These are phyloP conservation scores for Margaritifera margaritifera DNA, from an alignment of 2,888 invertebrate genomes.

Conservation along the genomic window DNA sequence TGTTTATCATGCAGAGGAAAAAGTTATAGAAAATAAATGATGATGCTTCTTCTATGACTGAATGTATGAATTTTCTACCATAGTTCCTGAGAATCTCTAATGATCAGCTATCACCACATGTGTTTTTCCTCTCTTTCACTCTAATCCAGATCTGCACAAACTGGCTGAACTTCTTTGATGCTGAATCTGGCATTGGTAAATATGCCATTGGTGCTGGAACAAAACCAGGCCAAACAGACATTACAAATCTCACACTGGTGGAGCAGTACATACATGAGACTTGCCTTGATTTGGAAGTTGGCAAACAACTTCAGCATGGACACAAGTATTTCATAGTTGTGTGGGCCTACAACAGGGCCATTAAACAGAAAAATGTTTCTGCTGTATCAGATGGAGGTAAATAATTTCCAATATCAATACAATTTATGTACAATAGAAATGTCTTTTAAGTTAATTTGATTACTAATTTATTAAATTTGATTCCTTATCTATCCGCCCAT, in stretches of 20 bases:
- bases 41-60: too few relatives aligned
- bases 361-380: constrained; percentile 46
- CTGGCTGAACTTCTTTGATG: constrained; percentile 53
- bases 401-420: not conserved
- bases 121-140: constrained; percentile 3
- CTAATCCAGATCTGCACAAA: constrained; percentile 50
- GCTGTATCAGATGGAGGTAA: constrained; percentile 46
- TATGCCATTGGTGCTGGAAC: constrained; percentile 42
- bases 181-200: constrained; percentile 50
- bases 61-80: too few relatives aligned
- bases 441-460: too few relatives aligned
- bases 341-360: constrained; percentile 50
- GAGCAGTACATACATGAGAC: constrained; percentile 20
- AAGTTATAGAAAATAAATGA: too few relatives aligned
- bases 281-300: constrained; percentile 32
- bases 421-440: too few relatives aligned
- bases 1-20: too few relatives aligned
- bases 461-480: too few relatives aligned
- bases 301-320: constrained; percentile 36
- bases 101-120: too few relatives aligned
- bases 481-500: too few relatives aligned
- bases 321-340: constrained; percentile 40
- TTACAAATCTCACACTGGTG: constrained; percentile 27
- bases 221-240: constrained; percentile 19
- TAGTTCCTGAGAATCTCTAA: too few relatives aligned